Base-by-base conservation (phyloP, 2,797 vertebrate species). In the Chrysolophus pictus region DNA sequence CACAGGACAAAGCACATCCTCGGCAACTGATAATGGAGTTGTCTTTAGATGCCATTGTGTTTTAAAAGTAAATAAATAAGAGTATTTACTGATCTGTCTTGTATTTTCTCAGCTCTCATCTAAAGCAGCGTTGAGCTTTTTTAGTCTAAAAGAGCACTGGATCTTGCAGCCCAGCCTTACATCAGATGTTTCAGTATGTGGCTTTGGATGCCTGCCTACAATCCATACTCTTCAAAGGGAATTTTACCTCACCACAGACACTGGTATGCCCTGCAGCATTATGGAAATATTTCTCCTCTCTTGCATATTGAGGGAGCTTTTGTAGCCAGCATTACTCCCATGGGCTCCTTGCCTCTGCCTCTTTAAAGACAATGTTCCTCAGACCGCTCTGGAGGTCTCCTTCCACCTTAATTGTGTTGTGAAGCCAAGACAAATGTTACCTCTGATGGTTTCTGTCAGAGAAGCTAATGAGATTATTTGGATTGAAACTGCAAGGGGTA, bases 191-290 rank as follows among this genome's bases (percentile, higher is more conserved):
- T 85, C 60, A 62, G 1, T 47, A 33, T 26, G 39, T 78, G 86
- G 70, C 42, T 94, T 88, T 93, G 91, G 79, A 77, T 70, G 39
- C 53, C 55, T 77, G 81, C 77, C 76, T 84, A n/a, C 58, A 84
- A 39, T 84, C 46, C 41, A 24, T 47, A 56, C 44, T 64, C n/a
- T 88, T 91, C 71, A 63, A 88, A 94, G 51, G 68, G 63, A 76
- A 91, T 88, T 95, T 87, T 55, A 41, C 53, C 78, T 76, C 42
- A 47, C 81, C 18, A 7, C 68, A 83, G 77, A 44, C 24, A 80
- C 14, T 28, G n/a, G 71, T 58, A 18, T 68, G 47, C 29, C 77
- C 64, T 79, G 49, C 67, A 88, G 81, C 63, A 59, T 70, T 90
- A 87, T 67, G 81, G 53, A 91, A 93, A 84, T 87, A 65, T 18